A percentile compares a stretch with the other conserved stretches of the same genome.
phyloP scores from a whole-genome alignment of 1,140 invertebrate species.

The Laupala kohalensis region DNA sequence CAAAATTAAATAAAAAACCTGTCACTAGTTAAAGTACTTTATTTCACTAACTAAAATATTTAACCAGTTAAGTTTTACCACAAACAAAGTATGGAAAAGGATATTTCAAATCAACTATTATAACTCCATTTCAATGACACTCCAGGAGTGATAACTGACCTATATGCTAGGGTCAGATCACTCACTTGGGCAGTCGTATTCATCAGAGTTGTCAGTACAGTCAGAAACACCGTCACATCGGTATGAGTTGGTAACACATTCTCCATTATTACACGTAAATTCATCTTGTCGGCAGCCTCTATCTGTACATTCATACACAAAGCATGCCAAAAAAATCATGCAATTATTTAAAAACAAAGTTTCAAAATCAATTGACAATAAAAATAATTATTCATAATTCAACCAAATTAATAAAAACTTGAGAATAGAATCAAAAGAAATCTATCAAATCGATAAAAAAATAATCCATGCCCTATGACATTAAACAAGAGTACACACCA shows the following conservation, averaged over 20 bases:
- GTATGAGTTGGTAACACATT: slow-evolving; percentile 36
- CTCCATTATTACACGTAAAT: slow-evolving; percentile 38
- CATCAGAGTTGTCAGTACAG: slow-evolving; percentile 61
- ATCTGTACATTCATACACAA: slow-evolving; percentile 20
- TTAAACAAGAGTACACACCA: slow-evolving; percentile 34
- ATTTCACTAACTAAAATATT: too few relatives aligned
- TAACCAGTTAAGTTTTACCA: too few relatives aligned
- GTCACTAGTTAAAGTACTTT: too few relatives aligned
- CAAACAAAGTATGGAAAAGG: too few relatives aligned
- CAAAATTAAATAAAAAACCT: too few relatives aligned
- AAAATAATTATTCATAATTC: background rate
- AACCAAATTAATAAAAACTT: background rate
- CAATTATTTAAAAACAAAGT: background rate
- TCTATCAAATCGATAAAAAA: background rate
- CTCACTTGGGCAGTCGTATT: slow-evolving; percentile 22
- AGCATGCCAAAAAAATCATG: background rate
- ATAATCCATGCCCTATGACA: background rate
- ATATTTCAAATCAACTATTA: too few relatives aligned
- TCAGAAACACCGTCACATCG: slow-evolving; percentile 55
- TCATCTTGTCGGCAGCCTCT: slow-evolving; percentile 32
- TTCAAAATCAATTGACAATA: background rate
- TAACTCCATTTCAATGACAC: too few relatives aligned
- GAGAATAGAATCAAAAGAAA: background rate
- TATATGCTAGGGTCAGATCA: too few relatives aligned
- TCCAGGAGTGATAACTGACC: too few relatives aligned